phyloP scores from a whole-genome alignment of 2,888 invertebrate genomes.

The Nemotelus pantherinus region DNA sequence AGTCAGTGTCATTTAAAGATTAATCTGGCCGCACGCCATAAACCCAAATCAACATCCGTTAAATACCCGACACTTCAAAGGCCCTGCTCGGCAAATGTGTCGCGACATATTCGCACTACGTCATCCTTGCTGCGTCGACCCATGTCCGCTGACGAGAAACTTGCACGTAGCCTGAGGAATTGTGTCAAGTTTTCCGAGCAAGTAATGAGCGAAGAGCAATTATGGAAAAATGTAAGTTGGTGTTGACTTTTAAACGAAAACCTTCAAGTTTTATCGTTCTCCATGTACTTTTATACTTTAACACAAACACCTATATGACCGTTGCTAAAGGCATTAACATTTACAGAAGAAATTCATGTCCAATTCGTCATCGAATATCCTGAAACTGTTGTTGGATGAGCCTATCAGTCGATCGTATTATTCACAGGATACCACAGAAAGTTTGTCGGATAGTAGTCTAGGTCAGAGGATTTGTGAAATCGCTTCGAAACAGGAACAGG shows the following conservation, averaged over 20 bases:
- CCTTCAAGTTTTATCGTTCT: neutral
- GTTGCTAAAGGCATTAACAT: slow-evolving; percentile 6
- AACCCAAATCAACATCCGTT: slow-evolving; percentile 58
- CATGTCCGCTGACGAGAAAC: slow-evolving; percentile 62
- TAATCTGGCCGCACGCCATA: slow-evolving; percentile 63
- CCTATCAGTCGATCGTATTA: slow-evolving; percentile 67
- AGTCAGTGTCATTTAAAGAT: slow-evolving; percentile 56
- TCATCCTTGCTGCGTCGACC: slow-evolving; percentile 60
- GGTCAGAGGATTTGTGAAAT: slow-evolving; percentile 40
- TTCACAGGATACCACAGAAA: slow-evolving; percentile 55
- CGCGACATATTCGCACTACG: slow-evolving; percentile 53
- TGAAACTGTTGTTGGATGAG: slow-evolving; percentile 62
- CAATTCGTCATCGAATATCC: slow-evolving; percentile 62
- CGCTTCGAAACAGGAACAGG: slow-evolving; percentile 36
- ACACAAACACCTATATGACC: neutral
- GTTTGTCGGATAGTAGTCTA: slow-evolving; percentile 42
- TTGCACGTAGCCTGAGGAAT: slow-evolving; percentile 55
- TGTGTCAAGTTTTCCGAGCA: slow-evolving; percentile 47
- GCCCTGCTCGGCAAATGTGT: slow-evolving; percentile 60
- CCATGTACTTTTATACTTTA: too few species aligned
- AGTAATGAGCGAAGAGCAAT: slow-evolving; percentile 42
- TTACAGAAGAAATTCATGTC: slow-evolving; percentile 52
- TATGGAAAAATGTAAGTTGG: slow-evolving; percentile 51
- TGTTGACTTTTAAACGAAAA: neutral
- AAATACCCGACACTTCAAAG: slow-evolving; percentile 59